Evolutionary conservation across 2,797 vertebrate genomes (phyloP).

Genomic region (Syngnathus rostellatus): DNA sequence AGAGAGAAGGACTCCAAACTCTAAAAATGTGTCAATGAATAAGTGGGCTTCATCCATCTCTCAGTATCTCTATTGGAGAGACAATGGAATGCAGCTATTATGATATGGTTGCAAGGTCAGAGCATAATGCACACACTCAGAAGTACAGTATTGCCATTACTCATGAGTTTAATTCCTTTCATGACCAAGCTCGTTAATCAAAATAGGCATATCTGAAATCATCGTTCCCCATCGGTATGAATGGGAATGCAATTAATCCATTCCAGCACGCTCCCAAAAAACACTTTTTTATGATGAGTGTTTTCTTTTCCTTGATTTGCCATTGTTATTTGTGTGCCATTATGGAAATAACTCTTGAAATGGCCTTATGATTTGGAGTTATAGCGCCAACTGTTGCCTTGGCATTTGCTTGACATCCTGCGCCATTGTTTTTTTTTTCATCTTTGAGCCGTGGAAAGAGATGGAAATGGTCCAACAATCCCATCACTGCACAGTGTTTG

Average conservation of each 20-base stretch:
- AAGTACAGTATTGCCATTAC: constrained; percentile 24
- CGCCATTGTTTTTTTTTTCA: neutral
- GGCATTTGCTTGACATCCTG: neutral
- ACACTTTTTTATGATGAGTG: too few relatives aligned
- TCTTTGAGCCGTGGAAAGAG: neutral
- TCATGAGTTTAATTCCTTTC: too few relatives aligned
- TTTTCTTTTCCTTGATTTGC: neutral
- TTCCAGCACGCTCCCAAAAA: too few relatives aligned
- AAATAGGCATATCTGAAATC: too few relatives aligned
- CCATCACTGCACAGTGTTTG: constrained; percentile 45
- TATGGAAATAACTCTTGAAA: neutral
- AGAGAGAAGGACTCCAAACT: constrained; percentile 3
- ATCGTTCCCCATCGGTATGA: too few relatives aligned
- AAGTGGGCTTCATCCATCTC: constrained; percentile 41
- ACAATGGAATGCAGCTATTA: constrained; percentile 44
- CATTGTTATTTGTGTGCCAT: neutral
- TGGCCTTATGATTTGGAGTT: neutral
- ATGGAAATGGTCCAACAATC: constrained; percentile 15
- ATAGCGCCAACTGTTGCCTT: neutral
- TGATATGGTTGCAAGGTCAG: constrained; percentile 25
- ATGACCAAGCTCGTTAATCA: too few relatives aligned
- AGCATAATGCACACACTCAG: neutral
- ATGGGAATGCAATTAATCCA: too few relatives aligned
- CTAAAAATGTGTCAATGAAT: constrained; percentile 16
- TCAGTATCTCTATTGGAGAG: constrained; percentile 36